Conservation (phyloP, 2,888 invertebrate species). For the Acholoe squamosa region DNA sequence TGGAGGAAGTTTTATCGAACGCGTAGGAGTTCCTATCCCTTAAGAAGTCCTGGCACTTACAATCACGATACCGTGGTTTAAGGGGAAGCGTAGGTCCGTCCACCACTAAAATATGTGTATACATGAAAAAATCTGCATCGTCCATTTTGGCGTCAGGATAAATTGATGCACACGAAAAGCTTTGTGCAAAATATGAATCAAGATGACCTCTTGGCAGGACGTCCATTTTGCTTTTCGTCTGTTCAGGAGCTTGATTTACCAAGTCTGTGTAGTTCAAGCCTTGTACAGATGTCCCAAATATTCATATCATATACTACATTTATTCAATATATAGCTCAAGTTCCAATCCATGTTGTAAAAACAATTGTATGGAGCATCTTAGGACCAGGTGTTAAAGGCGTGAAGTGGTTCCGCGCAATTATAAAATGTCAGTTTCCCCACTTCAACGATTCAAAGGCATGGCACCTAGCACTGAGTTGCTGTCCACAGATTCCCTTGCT, state of each 20-base stretch:
- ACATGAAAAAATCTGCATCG: slow-evolving; percentile 38
- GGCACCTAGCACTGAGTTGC: background rate
- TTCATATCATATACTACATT: background rate
- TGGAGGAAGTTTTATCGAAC: background rate
- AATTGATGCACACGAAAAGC: slow-evolving; percentile 45
- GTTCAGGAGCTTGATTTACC: background rate
- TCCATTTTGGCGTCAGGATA: slow-evolving; percentile 52
- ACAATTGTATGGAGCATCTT: background rate
- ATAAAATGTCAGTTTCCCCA: slow-evolving; percentile 1
- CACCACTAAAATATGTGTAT: slow-evolving; percentile 46
- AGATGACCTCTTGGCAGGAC: slow-evolving; percentile 54
- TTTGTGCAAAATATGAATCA: slow-evolving; percentile 56
- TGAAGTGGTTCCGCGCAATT: slow-evolving; percentile 33
- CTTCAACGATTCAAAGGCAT: background rate
- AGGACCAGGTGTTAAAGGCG: slow-evolving; percentile 1
- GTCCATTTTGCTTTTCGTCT: slow-evolving; percentile 51
- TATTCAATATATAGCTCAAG: slow-evolving; percentile 44
- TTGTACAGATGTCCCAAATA: background rate
- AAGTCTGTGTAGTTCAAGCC: slow-evolving; percentile 57
- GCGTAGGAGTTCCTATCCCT: background rate
- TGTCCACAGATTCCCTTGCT: slow-evolving; percentile 3
- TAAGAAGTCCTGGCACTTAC: slow-evolving; percentile 28
- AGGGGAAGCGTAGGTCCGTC: slow-evolving; percentile 45
- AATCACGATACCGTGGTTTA: slow-evolving; percentile 25
- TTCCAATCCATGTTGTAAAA: slow-evolving; percentile 4